Evolutionary conservation across 2,888 invertebrate genomes (phyloP).

Genomic region (Abrostola triplasia): DNA sequence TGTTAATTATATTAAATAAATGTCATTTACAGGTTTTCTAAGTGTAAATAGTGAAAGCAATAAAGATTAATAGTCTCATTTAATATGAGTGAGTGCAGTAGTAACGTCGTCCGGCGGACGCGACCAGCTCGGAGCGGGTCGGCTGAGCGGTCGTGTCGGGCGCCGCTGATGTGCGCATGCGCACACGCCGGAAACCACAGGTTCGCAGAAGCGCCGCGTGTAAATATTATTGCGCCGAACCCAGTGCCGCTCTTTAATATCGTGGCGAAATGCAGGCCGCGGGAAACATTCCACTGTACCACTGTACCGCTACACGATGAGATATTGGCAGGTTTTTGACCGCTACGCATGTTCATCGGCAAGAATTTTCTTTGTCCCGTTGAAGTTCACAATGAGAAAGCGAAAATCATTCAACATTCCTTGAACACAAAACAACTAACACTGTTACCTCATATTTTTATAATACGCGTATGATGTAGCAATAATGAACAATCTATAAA

Average conservation of each 20-base stretch:
- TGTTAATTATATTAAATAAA: constrained; percentile 38
- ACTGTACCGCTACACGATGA: constrained; percentile 69
- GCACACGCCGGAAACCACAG: constrained; percentile 74
- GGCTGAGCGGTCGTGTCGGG: constrained; percentile 39
- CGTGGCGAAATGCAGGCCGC: constrained; percentile 63
- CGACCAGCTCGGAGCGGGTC: constrained; percentile 38
- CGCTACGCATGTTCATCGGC: constrained; percentile 54
- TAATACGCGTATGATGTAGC: constrained; percentile 7
- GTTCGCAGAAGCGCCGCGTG: constrained; percentile 74
- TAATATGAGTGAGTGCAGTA: constrained; percentile 53
- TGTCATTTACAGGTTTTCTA: constrained; percentile 31
- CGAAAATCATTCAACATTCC: constrained; percentile 33
- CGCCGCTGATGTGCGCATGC: constrained; percentile 54
- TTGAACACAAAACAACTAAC: constrained; percentile 10
- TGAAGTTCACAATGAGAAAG: constrained; percentile 55
- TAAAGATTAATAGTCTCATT: constrained; percentile 56
- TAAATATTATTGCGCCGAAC: constrained; percentile 75
- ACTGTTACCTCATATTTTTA: constrained; percentile 8
- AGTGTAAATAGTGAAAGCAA: constrained; percentile 51
- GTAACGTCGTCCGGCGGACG: constrained; percentile 59
- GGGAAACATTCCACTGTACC: constrained; percentile 67
- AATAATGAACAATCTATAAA: constrained; percentile 12
- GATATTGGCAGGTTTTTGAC: constrained; percentile 70
- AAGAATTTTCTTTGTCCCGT: constrained; percentile 69
- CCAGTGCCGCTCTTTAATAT: constrained; percentile 62